These are phyloP conservation scores for Volucella inflata DNA, from an alignment of 2,888 invertebrate genomes.

Conservation along the genomic window DNA sequence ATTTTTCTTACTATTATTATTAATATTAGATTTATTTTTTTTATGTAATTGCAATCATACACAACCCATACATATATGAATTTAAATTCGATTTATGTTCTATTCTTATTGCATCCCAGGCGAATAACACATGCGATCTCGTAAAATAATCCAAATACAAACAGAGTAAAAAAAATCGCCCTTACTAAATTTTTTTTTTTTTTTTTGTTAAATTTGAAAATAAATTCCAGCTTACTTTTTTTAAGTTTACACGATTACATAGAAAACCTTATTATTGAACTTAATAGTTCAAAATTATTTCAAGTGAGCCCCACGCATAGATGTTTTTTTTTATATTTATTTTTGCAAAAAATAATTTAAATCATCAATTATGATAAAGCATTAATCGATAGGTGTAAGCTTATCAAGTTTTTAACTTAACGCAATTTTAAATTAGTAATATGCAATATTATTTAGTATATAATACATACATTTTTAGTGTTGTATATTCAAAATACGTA, in stretches of 20 bases:
- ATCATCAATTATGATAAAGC: slow-evolving; percentile 4
- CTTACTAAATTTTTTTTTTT: slow-evolving; percentile 9
- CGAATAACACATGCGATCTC: slow-evolving; percentile 49
- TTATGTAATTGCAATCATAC: too few relatives aligned
- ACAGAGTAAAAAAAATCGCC: slow-evolving; percentile 29
- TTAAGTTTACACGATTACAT: slow-evolving; percentile 33
- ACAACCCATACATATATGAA: slow-evolving; percentile 9
- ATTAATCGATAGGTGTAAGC: slow-evolving; percentile 37
- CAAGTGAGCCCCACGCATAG: slow-evolving; percentile 77
- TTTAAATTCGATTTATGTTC: slow-evolving; percentile 15
- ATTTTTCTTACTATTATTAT: too few relatives aligned
- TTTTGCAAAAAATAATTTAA: slow-evolving; percentile 15
- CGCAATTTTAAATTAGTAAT: slow-evolving; percentile 43
- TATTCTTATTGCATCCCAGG: slow-evolving; percentile 31
- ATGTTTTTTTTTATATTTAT: slow-evolving; percentile 18
- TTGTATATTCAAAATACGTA: slow-evolving; percentile 38
- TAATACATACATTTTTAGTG: slow-evolving; percentile 31
- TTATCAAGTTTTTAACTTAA: slow-evolving; percentile 28
- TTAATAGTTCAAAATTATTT: slow-evolving; percentile 40
- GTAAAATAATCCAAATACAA: slow-evolving; percentile 20
- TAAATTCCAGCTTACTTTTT: slow-evolving; percentile 21
- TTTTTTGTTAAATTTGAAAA: slow-evolving; percentile 15
- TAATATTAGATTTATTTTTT: too few relatives aligned
- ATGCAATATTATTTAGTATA: slow-evolving; percentile 12
- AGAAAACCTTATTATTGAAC: slow-evolving; percentile 34